Evolutionary conservation across 1,140 invertebrate species (phyloP), one percentile per base, ranked within the genome.

Genomic region (Diorhabda carinulata): DNA sequence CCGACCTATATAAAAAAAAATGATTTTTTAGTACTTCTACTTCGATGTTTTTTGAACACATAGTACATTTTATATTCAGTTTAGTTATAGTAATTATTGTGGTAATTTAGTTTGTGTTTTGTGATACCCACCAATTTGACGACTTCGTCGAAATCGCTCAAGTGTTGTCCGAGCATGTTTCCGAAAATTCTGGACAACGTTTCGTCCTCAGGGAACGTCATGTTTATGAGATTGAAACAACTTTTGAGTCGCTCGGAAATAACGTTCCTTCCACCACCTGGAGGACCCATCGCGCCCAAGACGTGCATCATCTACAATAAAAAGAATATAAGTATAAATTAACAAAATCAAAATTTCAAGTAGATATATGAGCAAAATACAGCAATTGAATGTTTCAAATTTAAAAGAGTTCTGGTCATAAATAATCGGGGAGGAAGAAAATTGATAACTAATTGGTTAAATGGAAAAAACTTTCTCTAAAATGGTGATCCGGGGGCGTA

Each of bases 121-220:
- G 25, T 1, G n/a, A n/a, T 52, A 52, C 47, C 6, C 4, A 89
- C 83, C 60, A 85, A 83, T 78, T 92, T 92, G 6, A 94, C 88
- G 78, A 93, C 91, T 75, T 90, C 86, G 66, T 90, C 87, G 83
- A 94, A 94, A 62, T 89, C 87, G 67, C 83, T 7, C 57, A 95
- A 80, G 70, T 94, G 93, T 82, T 94, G 91, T 58, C 83, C 85
- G 43, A 95, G 84, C 90, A 96, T 93, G 40, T 89, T 90, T 8
- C 89, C 88, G 78, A 92, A 95, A 72, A 96, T 96, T 67, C 89
- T 84, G 70, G 87, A 79, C 67, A 95, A 91, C 76, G 92, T 91
- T 59, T 86, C 84, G 69, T 94, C 90, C 63, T 86, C 84, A 45
- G 93, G 92, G 77, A 94, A 90, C 1, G 92, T 90, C 82, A 95